A percentile compares a stretch with the other conserved stretches of the same genome.
phyloP scores from a whole-genome alignment of 2,113 vertebrate species.

The Phaetusa simplex region DNA sequence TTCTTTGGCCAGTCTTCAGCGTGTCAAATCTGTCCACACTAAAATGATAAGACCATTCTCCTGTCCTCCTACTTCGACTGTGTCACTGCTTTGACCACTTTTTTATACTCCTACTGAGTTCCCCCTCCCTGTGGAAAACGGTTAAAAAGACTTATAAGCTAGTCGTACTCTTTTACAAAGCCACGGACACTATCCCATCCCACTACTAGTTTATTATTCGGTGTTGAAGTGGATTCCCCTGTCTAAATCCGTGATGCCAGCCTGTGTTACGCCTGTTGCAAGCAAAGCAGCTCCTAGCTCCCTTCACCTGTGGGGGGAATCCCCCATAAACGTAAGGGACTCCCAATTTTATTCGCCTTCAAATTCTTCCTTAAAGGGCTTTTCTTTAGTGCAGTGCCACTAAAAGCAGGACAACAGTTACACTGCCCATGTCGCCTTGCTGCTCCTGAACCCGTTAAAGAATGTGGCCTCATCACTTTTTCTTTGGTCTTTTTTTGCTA shows the following conservation, averaged over 20 bases:
- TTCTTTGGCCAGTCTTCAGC: not conserved
- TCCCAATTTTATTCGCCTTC: not conserved
- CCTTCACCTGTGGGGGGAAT: not conserved
- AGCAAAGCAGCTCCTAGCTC: not conserved
- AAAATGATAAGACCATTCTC: not conserved
- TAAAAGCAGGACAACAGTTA: not conserved
- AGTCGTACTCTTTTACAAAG: not conserved
- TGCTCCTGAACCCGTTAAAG: not conserved
- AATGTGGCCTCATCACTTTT: not conserved
- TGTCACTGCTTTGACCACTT: not conserved
- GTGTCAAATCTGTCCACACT: not conserved
- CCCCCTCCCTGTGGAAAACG: not conserved
- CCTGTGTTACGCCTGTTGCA: not conserved
- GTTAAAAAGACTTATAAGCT: not conserved
- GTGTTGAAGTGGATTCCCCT: not conserved
- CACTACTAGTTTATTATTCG: not conserved
- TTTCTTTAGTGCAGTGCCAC: not conserved
- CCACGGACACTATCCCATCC: fast-evolving
- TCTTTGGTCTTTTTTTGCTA: not conserved
- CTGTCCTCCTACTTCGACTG: not conserved
- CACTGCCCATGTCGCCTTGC: not conserved
- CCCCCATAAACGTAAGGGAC: not conserved
- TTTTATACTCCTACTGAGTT: not conserved
- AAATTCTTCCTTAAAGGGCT: not conserved
- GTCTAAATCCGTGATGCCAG: not conserved